These are phyloP conservation scores for Tachystola acroxantha DNA, from an alignment of 2,888 invertebrate species.

Conservation along the genomic window DNA sequence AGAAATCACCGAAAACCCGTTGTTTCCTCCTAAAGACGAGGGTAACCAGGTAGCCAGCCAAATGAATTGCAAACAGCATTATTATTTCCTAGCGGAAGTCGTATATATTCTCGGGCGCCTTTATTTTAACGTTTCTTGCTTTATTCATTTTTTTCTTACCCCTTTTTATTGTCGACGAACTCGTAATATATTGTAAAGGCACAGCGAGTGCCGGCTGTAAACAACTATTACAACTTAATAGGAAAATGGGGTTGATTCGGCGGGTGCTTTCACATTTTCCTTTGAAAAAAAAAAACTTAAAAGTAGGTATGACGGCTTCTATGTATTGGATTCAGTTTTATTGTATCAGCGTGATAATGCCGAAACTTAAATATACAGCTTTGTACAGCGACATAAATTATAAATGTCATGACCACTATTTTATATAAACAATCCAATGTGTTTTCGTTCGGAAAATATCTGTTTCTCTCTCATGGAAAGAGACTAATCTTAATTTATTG, in stretches of 20 bases:
- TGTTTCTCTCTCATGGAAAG: too few species aligned
- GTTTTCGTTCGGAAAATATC: too few species aligned
- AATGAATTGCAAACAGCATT: constrained; percentile 80
- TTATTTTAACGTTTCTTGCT: constrained; percentile 73
- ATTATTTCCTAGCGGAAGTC: constrained; percentile 79
- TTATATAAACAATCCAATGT: too few species aligned
- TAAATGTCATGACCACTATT: too few species aligned
- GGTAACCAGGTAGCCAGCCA: constrained; percentile 73
- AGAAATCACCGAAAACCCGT: constrained; percentile 50
- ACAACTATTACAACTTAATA: constrained; percentile 75
- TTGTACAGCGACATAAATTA: too few species aligned
- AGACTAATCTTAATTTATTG: too few species aligned
- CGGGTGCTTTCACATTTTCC: constrained; percentile 17
- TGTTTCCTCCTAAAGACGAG: constrained; percentile 66
- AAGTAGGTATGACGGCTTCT: too few species aligned
- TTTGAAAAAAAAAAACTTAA: too few species aligned
- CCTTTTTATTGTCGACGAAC: constrained; percentile 74
- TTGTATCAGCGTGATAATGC: too few species aligned
- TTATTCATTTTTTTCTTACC: constrained; percentile 70
- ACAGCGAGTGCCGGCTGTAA: constrained; percentile 67
- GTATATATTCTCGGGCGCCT: constrained; percentile 74
- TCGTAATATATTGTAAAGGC: constrained; percentile 76
- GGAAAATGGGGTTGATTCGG: constrained; percentile 40
- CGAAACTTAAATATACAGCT: too few species aligned
- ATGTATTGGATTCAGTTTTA: too few species aligned